phyloP scores from a whole-genome alignment of 2,113 vertebrate genomes.

The Dissostichus mawsoni region DNA sequence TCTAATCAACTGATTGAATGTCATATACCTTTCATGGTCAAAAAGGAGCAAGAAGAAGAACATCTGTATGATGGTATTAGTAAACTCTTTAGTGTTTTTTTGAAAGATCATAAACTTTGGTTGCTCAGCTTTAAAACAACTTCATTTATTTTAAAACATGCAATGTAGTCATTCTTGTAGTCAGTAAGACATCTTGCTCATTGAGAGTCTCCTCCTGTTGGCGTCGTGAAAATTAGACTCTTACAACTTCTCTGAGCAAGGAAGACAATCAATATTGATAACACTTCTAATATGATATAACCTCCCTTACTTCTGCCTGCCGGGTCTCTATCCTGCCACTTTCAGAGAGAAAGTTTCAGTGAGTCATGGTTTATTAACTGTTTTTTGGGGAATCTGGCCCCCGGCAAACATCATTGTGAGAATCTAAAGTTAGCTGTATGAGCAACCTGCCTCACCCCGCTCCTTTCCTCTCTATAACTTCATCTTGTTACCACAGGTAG shows the following conservation, averaged over 20 bases:
- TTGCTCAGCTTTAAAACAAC: background rate
- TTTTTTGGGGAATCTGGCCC: conserved; percentile 40
- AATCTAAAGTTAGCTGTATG: conserved; percentile 56
- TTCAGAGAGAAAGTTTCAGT: conserved; percentile 51
- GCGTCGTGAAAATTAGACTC: conserved; percentile 43
- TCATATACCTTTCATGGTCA: background rate
- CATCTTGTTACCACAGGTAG: conserved; percentile 32
- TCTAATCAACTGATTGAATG: too few species aligned
- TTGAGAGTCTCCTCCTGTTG: conserved; percentile 23
- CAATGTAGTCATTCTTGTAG: background rate
- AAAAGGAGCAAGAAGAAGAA: background rate
- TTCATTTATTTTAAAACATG: background rate
- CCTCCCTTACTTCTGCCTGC: conserved; percentile 43
- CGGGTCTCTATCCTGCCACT: conserved; percentile 41
- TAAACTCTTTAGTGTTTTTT: background rate
- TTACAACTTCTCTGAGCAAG: conserved; percentile 33
- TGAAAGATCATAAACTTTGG: background rate
- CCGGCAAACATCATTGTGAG: conserved; percentile 50
- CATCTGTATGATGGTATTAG: too few species aligned
- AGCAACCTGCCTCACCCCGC: conserved; percentile 12
- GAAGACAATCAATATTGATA: conserved; percentile 59
- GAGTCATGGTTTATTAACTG: conserved; percentile 65
- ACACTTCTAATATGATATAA: conserved; percentile 48
- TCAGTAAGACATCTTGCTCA: conserved; percentile 6
- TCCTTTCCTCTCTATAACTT: conserved; percentile 36